Percentiles rank a stretch among this genome's conserved stretches.
Conservation (phyloP, 2,113 vertebrate genomes). For the Apodemus speciosus region DNA sequence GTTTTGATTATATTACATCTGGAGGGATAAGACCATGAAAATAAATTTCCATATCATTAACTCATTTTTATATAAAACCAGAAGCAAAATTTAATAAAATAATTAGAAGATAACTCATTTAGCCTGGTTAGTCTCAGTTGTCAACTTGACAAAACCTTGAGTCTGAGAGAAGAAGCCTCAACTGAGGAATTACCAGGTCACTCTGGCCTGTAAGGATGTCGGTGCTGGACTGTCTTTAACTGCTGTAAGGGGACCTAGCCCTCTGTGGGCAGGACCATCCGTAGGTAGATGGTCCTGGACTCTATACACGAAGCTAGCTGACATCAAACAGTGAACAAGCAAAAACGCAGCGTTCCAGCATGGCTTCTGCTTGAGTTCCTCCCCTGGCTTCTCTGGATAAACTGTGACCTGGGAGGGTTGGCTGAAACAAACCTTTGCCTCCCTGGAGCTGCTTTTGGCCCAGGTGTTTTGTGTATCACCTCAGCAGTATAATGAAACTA, state of each 20-base stretch:
- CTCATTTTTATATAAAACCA: constrained; percentile 45
- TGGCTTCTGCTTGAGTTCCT: neutral
- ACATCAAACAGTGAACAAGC: neutral
- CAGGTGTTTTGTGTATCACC: neutral
- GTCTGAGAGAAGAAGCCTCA: neutral
- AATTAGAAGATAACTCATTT: constrained; percentile 28
- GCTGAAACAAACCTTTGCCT: neutral
- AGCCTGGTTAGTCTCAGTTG: neutral
- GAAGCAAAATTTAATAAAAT: constrained; percentile 42
- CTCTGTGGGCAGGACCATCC: neutral
- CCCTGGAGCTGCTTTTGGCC: neutral
- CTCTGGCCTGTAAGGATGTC: neutral
- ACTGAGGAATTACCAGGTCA: neutral
- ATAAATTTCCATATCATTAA: constrained; percentile 8
- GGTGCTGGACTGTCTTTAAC: neutral
- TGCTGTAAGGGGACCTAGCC: neutral
- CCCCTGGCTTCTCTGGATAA: neutral
- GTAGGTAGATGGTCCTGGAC: neutral
- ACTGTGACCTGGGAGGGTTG: neutral
- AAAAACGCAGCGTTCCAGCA: neutral
- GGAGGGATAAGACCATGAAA: constrained; percentile 44
- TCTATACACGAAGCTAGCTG: neutral
- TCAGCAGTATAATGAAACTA: neutral
- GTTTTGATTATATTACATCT: constrained; percentile 59
- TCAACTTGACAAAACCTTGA: neutral